Percentiles rank a stretch among this genome's conserved stretches.
phyloP scores from a whole-genome alignment of 2,888 invertebrate species.

The Leptarthrus brevirostris region DNA sequence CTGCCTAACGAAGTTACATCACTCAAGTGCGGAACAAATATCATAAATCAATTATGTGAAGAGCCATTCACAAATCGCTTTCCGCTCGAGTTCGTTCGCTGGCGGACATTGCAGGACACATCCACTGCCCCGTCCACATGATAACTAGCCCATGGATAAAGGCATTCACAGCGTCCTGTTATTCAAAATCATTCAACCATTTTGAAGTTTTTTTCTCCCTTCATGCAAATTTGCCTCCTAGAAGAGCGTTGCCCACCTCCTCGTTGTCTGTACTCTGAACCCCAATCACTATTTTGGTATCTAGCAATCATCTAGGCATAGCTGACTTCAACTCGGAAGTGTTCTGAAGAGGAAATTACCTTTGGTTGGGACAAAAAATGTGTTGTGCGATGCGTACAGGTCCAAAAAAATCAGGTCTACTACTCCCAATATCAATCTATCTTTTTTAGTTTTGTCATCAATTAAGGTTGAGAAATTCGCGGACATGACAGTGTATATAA shows the following conservation, averaged over 20 bases:
- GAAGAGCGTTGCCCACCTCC: background rate
- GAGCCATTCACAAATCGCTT: conserved; percentile 49
- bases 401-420: background rate
- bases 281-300: conserved; percentile 20
- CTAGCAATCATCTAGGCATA: conserved; percentile 28
- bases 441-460: conserved; percentile 50
- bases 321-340: conserved; percentile 20
- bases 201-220: conserved; percentile 30
- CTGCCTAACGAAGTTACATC: conserved; percentile 6
- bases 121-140: conserved; percentile 29
- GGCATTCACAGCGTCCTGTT: conserved; percentile 14
- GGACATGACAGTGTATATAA: conserved; percentile 33
- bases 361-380: background rate
- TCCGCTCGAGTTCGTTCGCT: conserved; percentile 7
- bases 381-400: background rate
- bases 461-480: conserved; percentile 46
- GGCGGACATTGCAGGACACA: conserved; percentile 29
- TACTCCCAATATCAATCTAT: conserved; percentile 31
- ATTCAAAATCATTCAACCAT: conserved; percentile 51
- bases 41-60: conserved; percentile 53
- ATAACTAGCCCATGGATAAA: conserved; percentile 13
- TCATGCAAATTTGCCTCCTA: conserved; percentile 31
- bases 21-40: conserved; percentile 46
- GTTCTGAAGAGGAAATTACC: conserved; percentile 40
- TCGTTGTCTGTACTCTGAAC: conserved; percentile 14